phyloP scores from a whole-genome alignment of 2,113 vertebrate genomes.

The Myotis lucifugus region DNA sequence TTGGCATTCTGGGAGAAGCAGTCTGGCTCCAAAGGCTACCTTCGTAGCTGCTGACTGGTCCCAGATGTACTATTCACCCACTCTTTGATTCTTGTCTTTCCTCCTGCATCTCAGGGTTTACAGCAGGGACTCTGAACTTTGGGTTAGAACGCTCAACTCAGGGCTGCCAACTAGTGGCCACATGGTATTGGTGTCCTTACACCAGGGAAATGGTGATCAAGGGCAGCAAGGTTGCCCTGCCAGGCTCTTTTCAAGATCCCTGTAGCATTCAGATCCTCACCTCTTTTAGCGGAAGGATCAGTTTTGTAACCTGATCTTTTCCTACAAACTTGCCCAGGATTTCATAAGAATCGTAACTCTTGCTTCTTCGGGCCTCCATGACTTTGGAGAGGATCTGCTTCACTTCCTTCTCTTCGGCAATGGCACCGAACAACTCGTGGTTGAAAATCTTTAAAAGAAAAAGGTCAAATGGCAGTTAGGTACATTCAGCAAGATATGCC shows the following conservation, averaged over 20 bases:
- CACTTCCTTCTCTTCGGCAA: constrained; percentile 97
- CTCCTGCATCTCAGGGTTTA: background rate
- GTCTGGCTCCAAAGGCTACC: background rate
- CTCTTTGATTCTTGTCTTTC: background rate
- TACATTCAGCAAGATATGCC: background rate
- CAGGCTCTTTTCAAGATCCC: background rate
- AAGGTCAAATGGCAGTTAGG: constrained; percentile 3
- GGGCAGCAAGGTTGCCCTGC: background rate
- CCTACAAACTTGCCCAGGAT: constrained; percentile 93
- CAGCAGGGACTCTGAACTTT: background rate
- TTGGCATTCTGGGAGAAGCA: background rate
- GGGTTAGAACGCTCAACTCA: background rate
- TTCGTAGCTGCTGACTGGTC: background rate
- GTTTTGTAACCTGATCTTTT: constrained; percentile 90
- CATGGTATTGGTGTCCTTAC: background rate
- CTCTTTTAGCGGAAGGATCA: constrained; percentile 96
- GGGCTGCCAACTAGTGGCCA: background rate
- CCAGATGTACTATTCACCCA: background rate
- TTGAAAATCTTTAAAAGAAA: constrained; percentile 92
- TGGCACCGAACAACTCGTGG: constrained; percentile 93
- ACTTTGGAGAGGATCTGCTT: constrained; percentile 96
- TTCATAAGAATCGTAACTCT: constrained; percentile 96
- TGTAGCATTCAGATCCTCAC: constrained; percentile 81
- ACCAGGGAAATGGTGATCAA: background rate
- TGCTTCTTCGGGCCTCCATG: constrained; percentile 97